Evolutionary conservation across 1,140 invertebrate genomes (phyloP).

Genomic region (Trichomalopsis sarcophagae): DNA sequence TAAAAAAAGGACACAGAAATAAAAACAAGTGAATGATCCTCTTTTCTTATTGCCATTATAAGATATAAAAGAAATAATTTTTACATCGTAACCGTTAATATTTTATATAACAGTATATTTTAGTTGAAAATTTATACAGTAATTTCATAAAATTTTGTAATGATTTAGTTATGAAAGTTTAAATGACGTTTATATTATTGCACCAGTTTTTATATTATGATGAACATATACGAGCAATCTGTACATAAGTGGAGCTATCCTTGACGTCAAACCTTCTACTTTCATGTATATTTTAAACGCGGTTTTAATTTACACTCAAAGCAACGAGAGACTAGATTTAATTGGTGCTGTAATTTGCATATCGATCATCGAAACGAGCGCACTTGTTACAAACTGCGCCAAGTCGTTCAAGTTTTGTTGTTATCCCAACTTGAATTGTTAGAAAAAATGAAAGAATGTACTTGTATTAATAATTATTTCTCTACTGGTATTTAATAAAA

Average conservation of each 20-base stretch:
- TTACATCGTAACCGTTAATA: background rate
- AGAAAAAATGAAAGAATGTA: background rate
- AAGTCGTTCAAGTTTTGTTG: background rate
- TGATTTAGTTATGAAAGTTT: too few species aligned
- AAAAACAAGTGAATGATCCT: too few species aligned
- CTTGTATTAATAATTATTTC: background rate
- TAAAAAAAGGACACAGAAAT: too few species aligned
- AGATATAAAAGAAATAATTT: background rate
- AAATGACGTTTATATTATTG: background rate
- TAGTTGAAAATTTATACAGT: too few species aligned
- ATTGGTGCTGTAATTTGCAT: background rate
- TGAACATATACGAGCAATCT: background rate
- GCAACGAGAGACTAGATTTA: too few species aligned
- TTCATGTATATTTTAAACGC: background rate
- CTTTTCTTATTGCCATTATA: too few species aligned
- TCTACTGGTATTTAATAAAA: constrained; percentile 31
- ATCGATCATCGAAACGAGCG: background rate
- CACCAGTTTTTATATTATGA: too few species aligned
- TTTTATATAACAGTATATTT: background rate
- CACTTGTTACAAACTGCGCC: background rate
- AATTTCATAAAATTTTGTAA: too few species aligned
- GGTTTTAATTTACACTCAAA: background rate
- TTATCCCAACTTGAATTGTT: background rate
- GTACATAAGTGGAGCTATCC: constrained; percentile 4
- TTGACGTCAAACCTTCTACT: background rate